Base-by-base conservation (phyloP, 2,888 invertebrate genomes). In the Gandaritis pyraliata region DNA sequence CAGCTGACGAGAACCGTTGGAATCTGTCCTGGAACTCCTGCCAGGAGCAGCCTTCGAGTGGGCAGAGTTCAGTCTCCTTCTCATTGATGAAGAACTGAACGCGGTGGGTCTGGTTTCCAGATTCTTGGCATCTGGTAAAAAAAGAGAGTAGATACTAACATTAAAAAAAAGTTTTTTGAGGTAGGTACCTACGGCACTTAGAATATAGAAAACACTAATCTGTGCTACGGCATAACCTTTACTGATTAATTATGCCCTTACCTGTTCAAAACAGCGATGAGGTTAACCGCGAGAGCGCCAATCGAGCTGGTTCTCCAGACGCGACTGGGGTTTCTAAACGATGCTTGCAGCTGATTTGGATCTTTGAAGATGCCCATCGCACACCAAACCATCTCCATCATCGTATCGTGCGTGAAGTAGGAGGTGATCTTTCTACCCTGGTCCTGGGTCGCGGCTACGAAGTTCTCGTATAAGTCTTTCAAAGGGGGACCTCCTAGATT, bases 211-310 rank as follows among this genome's bases (percentile, higher is more conserved):
- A n/a, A n/a, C n/a, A n/a, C n/a, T n/a, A n/a, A n/a, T n/a, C n/a
- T n/a, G n/a, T n/a, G n/a, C n/a, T n/a, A n/a, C n/a, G n/a, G n/a
- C n/a, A n/a, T n/a, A n/a, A n/a, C n/a, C n/a, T n/a, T n/a, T n/a
- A n/a, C n/a, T n/a, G n/a, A n/a, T n/a, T n/a, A n/a, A n/a, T n/a
- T n/a, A n/a, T n/a, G n/a, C 15, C 75, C 88, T 87, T 81, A 96
- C 94, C 94, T 93, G 77, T 96, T 95, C 71, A 97, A 93, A n/a
- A 96, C 94, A 33, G 95, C 96, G 18, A 94, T 94, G 11, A 97
- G 77, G 80, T 97, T 97, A 0, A 94, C 90, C 0, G 95, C 94
- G 77, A 96, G 96, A 0, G 96, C 94, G 51, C 93, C 93, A 39
- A 96, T 90, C 2, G 86, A 76, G 10, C 96, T 96, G 0, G 94